phyloP scores from a whole-genome alignment of 2,797 vertebrate genomes.

The Sebastiscus albofasciatus region DNA sequence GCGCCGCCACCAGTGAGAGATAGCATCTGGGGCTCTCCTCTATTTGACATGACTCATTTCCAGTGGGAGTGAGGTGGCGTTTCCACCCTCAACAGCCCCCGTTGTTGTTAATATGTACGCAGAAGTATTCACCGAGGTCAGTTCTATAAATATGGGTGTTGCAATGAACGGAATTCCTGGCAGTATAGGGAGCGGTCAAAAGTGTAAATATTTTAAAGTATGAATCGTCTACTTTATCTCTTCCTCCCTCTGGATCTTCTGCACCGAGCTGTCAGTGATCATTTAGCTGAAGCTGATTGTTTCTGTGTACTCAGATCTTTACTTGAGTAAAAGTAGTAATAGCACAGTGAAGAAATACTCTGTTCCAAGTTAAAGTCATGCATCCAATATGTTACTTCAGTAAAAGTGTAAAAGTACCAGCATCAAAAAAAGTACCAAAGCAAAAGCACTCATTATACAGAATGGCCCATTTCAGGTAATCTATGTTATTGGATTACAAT shows the following conservation, averaged over 20 bases:
- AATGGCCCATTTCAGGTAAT: too few species aligned
- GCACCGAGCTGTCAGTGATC: too few species aligned
- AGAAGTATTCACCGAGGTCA: not conserved
- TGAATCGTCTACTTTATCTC: conserved; percentile 2
- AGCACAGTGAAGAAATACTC: too few species aligned
- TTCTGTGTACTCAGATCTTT: too few species aligned
- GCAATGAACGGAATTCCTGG: conserved; percentile 39
- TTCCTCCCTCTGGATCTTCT: not conserved
- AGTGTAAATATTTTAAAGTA: conserved; percentile 39
- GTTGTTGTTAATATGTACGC: not conserved
- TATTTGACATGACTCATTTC: conserved; percentile 68
- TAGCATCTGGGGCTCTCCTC: conserved; percentile 65
- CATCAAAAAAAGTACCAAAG: too few species aligned
- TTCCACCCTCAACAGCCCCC: conserved; percentile 21
- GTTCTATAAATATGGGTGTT: conserved; percentile 22
- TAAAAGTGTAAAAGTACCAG: too few species aligned
- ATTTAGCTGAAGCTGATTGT: too few species aligned
- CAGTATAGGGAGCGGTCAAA: conserved; percentile 12
- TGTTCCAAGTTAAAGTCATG: too few species aligned
- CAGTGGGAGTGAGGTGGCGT: conserved; percentile 37
- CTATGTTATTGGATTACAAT: too few species aligned
- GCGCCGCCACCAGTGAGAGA: conserved; percentile 34
- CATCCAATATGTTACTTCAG: too few species aligned
- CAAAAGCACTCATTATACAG: too few species aligned
- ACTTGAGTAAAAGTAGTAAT: too few species aligned